phyloP scores from a whole-genome alignment of 1,140 invertebrate genomes.

The Diachasma alloeum region DNA sequence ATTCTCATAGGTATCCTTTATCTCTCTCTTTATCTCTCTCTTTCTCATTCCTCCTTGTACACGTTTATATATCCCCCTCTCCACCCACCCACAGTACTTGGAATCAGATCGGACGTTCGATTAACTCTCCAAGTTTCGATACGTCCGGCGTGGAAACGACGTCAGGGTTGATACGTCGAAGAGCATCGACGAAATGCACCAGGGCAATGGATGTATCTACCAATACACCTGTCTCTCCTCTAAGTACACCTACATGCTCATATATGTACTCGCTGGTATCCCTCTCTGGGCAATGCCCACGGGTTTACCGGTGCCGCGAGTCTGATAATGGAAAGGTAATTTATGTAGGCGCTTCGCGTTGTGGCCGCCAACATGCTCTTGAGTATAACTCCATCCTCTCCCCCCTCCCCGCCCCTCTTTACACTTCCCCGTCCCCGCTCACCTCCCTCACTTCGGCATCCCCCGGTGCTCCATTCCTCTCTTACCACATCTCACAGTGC shows the following conservation, averaged over 20 bases:
- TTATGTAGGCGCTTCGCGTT: conserved; percentile 42
- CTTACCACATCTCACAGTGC: conserved; percentile 4
- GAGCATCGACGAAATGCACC: conserved; percentile 8
- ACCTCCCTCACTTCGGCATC: background rate
- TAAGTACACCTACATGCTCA: background rate
- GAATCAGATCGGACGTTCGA: conserved; percentile 4
- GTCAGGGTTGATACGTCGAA: conserved; percentile 5
- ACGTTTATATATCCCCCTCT: background rate
- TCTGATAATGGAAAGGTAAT: conserved; percentile 54
- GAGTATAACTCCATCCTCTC: conserved; percentile 27
- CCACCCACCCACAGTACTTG: background rate
- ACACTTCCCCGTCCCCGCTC: background rate
- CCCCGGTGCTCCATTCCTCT: conserved; percentile 22
- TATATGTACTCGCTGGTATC: background rate
- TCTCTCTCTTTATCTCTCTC: background rate
- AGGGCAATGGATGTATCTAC: background rate
- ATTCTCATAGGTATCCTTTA: background rate
- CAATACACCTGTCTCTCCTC: background rate
- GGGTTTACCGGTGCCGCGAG: conserved; percentile 33
- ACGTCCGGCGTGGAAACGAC: conserved; percentile 10
- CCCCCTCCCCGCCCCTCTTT: background rate
- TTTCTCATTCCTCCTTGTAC: conserved; percentile 2
- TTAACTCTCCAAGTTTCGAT: conserved; percentile 13
- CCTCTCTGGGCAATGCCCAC: conserved; percentile 6
- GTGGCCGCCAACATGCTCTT: conserved; percentile 29